Base-by-base conservation (phyloP, 2,797 vertebrate species). In the Thamnophis elegans region DNA sequence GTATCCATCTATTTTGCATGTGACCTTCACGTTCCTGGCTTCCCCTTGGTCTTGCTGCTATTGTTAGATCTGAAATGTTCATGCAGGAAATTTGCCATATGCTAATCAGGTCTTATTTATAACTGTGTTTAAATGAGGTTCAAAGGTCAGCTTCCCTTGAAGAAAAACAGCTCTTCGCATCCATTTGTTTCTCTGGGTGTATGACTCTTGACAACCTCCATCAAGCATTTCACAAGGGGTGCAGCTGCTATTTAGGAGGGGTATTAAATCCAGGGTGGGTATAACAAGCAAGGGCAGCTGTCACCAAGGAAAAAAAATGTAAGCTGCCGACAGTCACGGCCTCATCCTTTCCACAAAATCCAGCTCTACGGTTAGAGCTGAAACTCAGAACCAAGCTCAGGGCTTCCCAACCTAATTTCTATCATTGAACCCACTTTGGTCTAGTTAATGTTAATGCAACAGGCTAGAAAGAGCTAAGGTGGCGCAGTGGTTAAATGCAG, bases 61-160 rank as follows among this genome's bases (percentile, higher is more conserved):
- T 54, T 94, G 92, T 54, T 95, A 94, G 28, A 85, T 95, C 93
- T 92, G 26, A 96, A 95, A 94, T 94, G 93, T 94, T 62, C 94
- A 94, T 1, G 89, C 93, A 96, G 89, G 89, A 51, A 78, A 90
- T 86, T 91, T 28, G 95, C 93, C 58, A 95, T 85, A 87, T 5
- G 88, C 59, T 73, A 92, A 9, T 28, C 92, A 90, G 89, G 68
- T 91, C 91, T 90, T 94, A 7, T 5, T 91, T 56, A 60, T 91
- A 92, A 94, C 89, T 94, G n/a, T 36, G 53, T 93, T 94, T 42
- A 89, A 94, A 51, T 92, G 60, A 94, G 94, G 93, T 94, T 85
- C 91, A 96, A 96, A 95, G 78, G 92, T 94, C 93, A 94, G n/a
- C 8, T 65, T 62, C 4, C 68, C 18, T 93, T 94, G 92, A 95